These are phyloP conservation scores for Catocala nupta DNA, from an alignment of 2,888 invertebrate genomes.

Conservation along the genomic window DNA sequence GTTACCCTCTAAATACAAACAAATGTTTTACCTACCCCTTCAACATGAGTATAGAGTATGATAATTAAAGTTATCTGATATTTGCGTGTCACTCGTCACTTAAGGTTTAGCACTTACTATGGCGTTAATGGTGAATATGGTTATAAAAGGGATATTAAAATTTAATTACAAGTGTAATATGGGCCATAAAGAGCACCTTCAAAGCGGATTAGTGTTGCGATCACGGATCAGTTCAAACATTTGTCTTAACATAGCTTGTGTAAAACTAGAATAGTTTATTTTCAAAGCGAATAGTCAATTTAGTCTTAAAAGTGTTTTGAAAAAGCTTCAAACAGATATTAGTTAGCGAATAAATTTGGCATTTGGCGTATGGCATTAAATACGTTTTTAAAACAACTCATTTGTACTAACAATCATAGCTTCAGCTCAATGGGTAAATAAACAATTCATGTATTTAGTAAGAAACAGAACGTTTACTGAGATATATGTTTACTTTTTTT, in stretches of 20 bases:
- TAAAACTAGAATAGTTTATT: not conserved
- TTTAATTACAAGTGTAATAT: constrained; percentile 22
- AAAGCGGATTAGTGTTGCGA: not conserved
- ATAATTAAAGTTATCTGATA: too few species aligned
- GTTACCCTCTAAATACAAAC: too few species aligned
- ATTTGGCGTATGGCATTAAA: constrained; percentile 21
- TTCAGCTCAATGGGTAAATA: constrained; percentile 45
- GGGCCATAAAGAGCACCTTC: not conserved
- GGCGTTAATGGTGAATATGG: constrained; percentile 24
- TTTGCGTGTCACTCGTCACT: not conserved
- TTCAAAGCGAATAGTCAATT: constrained; percentile 7
- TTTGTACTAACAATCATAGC: constrained; percentile 47
- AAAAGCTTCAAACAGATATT: constrained; percentile 23
- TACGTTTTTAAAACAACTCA: constrained; percentile 34
- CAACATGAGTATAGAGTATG: too few species aligned
- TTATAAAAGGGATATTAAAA: constrained; percentile 24
- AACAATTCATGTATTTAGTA: constrained; percentile 44
- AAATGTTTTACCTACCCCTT: too few species aligned
- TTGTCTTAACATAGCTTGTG: not conserved
- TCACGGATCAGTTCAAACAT: not conserved
- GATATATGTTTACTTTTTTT: constrained; percentile 42
- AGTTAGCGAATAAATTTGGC: constrained; percentile 25
- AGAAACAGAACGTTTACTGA: constrained; percentile 32
- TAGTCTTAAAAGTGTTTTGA: constrained; percentile 9
- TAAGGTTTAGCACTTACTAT: constrained; percentile 18